A percentile compares a stretch with the other conserved stretches of the same genome.
phyloP scores from a whole-genome alignment of 2,113 vertebrate species.

The Perca flavescens region DNA sequence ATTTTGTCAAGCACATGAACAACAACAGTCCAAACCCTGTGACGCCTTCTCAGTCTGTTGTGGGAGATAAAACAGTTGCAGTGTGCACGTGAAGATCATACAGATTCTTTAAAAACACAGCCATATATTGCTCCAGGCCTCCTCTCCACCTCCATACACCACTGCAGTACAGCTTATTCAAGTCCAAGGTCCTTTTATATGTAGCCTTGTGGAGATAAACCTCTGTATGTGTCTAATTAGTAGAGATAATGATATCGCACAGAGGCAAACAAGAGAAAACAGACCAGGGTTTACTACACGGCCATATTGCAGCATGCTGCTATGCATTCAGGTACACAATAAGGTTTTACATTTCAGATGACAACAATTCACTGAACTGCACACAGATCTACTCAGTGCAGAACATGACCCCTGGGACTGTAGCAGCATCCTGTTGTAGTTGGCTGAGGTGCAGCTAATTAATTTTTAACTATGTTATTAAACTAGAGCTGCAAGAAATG shows the following conservation, averaged over 20 bases:
- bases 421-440: too few relatives aligned
- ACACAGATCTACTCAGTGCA: not conserved
- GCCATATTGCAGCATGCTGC: not conserved
- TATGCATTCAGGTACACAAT: not conserved
- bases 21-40: not conserved
- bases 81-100: not conserved
- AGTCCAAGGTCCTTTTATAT: conserved; percentile 69
- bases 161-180: not conserved
- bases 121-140: not conserved
- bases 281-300: not conserved
- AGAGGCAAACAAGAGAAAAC: conserved; percentile 2
- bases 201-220: conserved; percentile 48
- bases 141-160: conserved; percentile 3
- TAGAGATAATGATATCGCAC: conserved; percentile 23
- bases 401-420: too few relatives aligned
- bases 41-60: conserved; percentile 1
- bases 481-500: too few relatives aligned
- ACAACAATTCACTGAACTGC: not conserved
- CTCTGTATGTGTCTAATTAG: not conserved
- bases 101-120: not conserved
- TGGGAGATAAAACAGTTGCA: conserved; percentile 17
- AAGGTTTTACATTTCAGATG: conserved; percentile 6
- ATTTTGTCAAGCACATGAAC: conserved; percentile 22
- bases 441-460: too few relatives aligned
- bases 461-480: too few relatives aligned